These are phyloP conservation scores for Spheniscus mendiculus DNA, from an alignment of 2,113 vertebrate species.

Conservation along the genomic window DNA sequence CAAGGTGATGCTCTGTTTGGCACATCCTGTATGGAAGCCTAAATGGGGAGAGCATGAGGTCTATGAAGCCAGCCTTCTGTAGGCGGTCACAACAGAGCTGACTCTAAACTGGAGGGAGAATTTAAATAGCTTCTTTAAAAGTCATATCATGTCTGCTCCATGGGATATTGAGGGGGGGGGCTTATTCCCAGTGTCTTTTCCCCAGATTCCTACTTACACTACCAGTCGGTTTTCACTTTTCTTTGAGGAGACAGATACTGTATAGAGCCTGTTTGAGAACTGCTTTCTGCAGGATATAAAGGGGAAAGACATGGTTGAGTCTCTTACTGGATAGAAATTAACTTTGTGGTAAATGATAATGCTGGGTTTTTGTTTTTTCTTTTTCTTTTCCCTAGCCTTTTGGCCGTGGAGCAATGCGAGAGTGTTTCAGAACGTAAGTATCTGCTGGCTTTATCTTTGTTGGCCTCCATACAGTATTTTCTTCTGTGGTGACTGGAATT, in stretches of 20 bases:
- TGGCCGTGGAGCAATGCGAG: conserved; percentile 94
- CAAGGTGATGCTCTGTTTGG: neutral
- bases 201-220: neutral
- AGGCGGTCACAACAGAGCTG: neutral
- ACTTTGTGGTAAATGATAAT: neutral
- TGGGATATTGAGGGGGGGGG: neutral
- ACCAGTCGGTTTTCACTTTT: neutral
- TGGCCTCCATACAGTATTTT: neutral
- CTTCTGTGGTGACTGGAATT: neutral
- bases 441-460: neutral
- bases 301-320: neutral
- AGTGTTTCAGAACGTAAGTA: conserved; percentile 97
- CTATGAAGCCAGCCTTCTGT: neutral
- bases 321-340: neutral
- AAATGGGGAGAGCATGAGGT: neutral
- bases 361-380: neutral
- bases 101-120: neutral
- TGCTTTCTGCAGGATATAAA: neutral
- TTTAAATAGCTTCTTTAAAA: neutral
- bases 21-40: neutral
- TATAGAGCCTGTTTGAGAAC: neutral
- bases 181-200: neutral
- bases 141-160: neutral
- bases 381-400: conserved; percentile 83
- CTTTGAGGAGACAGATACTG: neutral